Conservation (phyloP, 30 jellyfish, hydroid and myxozoan species). For the Hydractinia symbiolongicarpus region DNA sequence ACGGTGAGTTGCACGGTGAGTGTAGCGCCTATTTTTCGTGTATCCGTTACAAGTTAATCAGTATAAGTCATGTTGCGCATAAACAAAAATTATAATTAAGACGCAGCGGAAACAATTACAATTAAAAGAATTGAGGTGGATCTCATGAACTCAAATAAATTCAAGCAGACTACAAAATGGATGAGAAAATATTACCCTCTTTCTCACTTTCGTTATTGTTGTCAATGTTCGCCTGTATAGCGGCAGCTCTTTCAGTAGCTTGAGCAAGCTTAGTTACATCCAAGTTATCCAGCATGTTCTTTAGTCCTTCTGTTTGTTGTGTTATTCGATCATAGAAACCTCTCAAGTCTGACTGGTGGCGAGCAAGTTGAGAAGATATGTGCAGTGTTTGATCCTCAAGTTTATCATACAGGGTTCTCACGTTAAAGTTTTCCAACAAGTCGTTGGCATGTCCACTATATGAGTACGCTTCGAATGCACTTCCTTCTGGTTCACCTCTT, state of each 20-base stretch:
- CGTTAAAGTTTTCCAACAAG: constrained; percentile 90
- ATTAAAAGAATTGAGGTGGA: too few relatives aligned
- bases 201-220: constrained; percentile 40
- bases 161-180: not conserved
- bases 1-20: too few relatives aligned
- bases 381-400: constrained; percentile 95
- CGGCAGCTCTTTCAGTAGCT: constrained; percentile 85
- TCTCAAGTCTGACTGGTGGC: constrained; percentile 92
- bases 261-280: constrained; percentile 77
- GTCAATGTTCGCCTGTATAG: constrained; percentile 59
- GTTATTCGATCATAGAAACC: constrained; percentile 92
- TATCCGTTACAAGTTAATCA: too few relatives aligned
- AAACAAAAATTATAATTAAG: too few relatives aligned
- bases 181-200: not conserved
- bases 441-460: constrained; percentile 35
- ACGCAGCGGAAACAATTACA: too few relatives aligned
- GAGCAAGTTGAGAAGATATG: constrained; percentile 91
- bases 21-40: too few relatives aligned
- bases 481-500: constrained; percentile 85
- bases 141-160: not conserved
- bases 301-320: constrained; percentile 96
- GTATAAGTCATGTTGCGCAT: too few relatives aligned
- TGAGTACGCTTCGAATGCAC: constrained; percentile 45
- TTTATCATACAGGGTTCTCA: constrained; percentile 89
- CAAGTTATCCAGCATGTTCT: constrained; percentile 71